Conservation (phyloP, 1,140 invertebrate genomes). For the Sycophila sp. region DNA sequence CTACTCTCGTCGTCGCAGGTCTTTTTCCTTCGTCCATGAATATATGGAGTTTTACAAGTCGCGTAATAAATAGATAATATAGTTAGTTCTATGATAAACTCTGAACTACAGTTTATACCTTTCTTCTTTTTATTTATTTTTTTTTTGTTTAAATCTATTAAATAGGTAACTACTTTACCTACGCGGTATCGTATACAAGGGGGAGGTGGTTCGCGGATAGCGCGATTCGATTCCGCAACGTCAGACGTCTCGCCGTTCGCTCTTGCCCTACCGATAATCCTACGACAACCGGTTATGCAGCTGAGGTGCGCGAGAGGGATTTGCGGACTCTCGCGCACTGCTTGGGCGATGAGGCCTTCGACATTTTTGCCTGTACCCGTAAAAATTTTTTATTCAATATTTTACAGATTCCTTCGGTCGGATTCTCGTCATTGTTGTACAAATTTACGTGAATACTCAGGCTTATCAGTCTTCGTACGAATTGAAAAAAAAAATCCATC, state of each 20-base stretch:
- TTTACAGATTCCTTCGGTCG: no score
- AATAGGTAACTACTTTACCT: conserved; percentile 67
- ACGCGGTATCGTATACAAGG: conserved; percentile 66
- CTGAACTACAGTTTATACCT: conserved; percentile 54
- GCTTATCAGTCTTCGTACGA: conserved; percentile 52
- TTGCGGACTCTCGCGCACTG: not conserved
- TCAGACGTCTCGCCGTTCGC: conserved; percentile 60
- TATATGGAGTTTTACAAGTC: conserved; percentile 23
- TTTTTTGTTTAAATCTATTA: conserved; percentile 47
- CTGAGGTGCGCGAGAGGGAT: not conserved
- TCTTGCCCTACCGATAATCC: conserved; percentile 58
- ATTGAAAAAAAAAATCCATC: conserved; percentile 43
- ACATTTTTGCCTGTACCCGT: not conserved
- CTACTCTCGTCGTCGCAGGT: not conserved
- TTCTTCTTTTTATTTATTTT: not conserved
- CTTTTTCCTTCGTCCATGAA: conserved; percentile 13
- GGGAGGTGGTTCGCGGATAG: conserved; percentile 47
- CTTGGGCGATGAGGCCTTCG: conserved; percentile 4
- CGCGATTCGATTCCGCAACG: conserved; percentile 62
- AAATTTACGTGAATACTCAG: conserved; percentile 35
- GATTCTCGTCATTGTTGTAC: not conserved
- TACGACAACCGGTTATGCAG: conserved; percentile 21
- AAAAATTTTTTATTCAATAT: not conserved
- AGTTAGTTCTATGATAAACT: conserved; percentile 37
- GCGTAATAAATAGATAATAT: conserved; percentile 43